phyloP scores from a whole-genome alignment of 1,140 invertebrate genomes.

The Drosophila triauraria region DNA sequence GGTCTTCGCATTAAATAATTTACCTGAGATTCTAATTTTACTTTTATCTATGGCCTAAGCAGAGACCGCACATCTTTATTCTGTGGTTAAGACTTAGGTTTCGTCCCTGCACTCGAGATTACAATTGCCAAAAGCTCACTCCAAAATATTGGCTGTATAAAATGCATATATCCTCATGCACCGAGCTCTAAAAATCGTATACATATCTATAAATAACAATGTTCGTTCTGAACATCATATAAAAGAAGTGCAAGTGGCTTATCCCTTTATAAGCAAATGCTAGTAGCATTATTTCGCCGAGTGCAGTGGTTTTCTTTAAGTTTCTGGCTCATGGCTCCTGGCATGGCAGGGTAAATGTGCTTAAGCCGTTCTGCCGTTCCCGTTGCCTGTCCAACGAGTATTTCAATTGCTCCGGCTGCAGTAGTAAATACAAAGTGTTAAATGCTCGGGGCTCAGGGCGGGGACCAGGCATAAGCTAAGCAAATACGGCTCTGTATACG shows the following conservation, averaged over 20 bases:
- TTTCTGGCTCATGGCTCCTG: constrained; percentile 31
- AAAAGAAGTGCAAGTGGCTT: neutral
- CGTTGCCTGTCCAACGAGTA: constrained; percentile 25
- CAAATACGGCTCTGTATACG: constrained; percentile 52
- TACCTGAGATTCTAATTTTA: too few relatives aligned
- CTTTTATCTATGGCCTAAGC: too few relatives aligned
- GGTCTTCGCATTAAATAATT: too few relatives aligned
- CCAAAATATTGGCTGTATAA: too few relatives aligned
- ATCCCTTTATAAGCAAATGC: neutral
- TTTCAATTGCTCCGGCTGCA: constrained; percentile 54
- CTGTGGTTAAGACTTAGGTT: too few relatives aligned
- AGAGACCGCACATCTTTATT: too few relatives aligned
- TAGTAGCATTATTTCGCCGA: neutral
- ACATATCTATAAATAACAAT: too few relatives aligned
- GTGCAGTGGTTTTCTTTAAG: constrained; percentile 35
- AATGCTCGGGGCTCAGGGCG: constrained; percentile 54
- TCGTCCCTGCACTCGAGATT: too few relatives aligned
- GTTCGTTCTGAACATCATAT: neutral
- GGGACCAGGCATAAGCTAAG: constrained; percentile 39
- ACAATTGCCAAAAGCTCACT: too few relatives aligned
- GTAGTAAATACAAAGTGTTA: constrained; percentile 76
- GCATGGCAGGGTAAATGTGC: constrained; percentile 62
- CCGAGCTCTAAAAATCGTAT: too few relatives aligned
- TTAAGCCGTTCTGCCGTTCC: constrained; percentile 53
- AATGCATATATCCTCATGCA: too few relatives aligned